These are phyloP conservation scores for Macrobrachium nipponense DNA, from an alignment of 1,140 invertebrate species.

Conservation along the genomic window DNA sequence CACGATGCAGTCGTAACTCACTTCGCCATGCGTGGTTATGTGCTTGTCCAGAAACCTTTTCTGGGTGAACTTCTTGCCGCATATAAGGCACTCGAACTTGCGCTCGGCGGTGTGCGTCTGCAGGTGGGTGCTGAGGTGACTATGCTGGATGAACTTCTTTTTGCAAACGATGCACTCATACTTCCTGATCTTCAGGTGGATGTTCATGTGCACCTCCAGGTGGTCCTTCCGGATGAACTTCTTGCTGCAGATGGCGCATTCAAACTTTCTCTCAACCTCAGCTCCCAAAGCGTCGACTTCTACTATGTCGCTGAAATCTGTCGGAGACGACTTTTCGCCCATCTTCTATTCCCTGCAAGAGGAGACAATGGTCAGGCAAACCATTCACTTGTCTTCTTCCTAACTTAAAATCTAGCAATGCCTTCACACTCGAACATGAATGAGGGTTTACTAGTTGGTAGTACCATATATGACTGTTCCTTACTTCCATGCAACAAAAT, in stretches of 20 bases:
- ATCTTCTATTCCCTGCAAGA: too few species aligned
- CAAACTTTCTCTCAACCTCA: neutral
- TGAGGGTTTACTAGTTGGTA: too few species aligned
- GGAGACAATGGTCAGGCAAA: too few species aligned
- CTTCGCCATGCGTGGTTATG: neutral
- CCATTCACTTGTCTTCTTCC: too few species aligned
- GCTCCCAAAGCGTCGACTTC: too few species aligned
- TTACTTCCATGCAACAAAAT: too few species aligned
- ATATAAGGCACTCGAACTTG: neutral
- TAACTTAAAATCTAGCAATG: too few species aligned
- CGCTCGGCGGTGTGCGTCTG: slow-evolving; percentile 18
- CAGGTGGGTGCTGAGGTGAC: slow-evolving; percentile 19
- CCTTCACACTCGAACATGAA: too few species aligned
- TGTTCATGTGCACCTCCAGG: slow-evolving; percentile 69
- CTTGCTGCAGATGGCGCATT: slow-evolving; percentile 16
- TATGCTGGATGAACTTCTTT: neutral
- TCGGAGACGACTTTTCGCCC: too few species aligned
- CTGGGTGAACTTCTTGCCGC: neutral
- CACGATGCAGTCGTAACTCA: too few species aligned
- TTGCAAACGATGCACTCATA: slow-evolving; percentile 71
- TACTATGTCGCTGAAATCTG: too few species aligned
- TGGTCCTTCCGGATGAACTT: slow-evolving; percentile 64
- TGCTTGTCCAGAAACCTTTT: neutral
- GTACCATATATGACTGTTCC: too few species aligned
- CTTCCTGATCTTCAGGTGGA: slow-evolving; percentile 69